Evolutionary conservation across 2,888 invertebrate species (phyloP), one percentile per base, ranked within the genome.

Genomic region (Choreutis nemorana): DNA sequence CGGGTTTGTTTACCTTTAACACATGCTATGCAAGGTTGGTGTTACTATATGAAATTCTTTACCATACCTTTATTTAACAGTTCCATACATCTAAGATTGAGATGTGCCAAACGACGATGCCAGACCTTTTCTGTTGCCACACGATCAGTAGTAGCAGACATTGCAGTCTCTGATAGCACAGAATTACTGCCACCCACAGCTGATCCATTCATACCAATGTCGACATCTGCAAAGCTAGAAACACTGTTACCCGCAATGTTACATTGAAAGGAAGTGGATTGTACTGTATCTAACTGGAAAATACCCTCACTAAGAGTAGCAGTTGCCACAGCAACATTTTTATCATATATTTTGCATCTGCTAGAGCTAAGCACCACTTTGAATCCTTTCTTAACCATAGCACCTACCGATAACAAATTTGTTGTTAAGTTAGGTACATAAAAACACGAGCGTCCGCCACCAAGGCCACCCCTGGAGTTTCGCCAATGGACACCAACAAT

Each of bases 51-150:
- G 29, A 6, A 30, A 37, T 37, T 11, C 33, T 37, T 29, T n/a
- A 22, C 35, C 29, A 34, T 31, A 33, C 36, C 36, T 30, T 30
- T 23, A 26, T 38, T 33, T 20, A 38, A 12, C 16, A 37, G 11
- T 16, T 33, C 11, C 37, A 37, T 33, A 31, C 37, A 34, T 10
- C 32, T 13, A 2, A 11, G 9, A 23, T 36, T 36, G 1, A 37
- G 29, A 29, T 38, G 38, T 20, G 28, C 38, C 9, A 38, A 30
- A 4, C 40, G 26, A 10, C 31, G 18, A 30, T 40, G 36, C 40
- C 36, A 40, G 15, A 31, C 7, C 10, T 33, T 29, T 2, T 33
- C 32, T 9, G 32, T 25, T 20, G 15, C 13, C 6, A 8, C 4
- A 14, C 18, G 7, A 16, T 22, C 28, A 31, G 7, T n/a, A n/a